Conservation (phyloP, 2,797 vertebrate genomes). For the Oryzias sinensis region DNA sequence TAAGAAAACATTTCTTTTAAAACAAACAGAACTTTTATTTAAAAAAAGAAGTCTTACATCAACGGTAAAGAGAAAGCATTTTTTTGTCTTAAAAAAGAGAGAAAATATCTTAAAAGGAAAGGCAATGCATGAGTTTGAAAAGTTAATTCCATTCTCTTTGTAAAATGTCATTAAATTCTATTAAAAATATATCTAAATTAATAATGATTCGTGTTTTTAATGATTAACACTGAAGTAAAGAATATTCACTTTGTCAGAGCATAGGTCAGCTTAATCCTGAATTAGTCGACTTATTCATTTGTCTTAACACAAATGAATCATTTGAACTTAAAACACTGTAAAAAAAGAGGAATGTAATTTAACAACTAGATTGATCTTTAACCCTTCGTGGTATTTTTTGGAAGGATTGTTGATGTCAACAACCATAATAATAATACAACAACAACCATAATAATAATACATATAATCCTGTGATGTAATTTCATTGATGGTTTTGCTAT, state of each 20-base stretch:
- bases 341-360: slow-evolving; percentile 23
- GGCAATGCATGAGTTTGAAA: too few species aligned
- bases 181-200: too few species aligned
- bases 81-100: too few species aligned
- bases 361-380: slow-evolving; percentile 6
- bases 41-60: too few species aligned
- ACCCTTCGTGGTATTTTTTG: slow-evolving; percentile 16
- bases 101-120: too few species aligned
- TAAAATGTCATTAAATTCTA: too few species aligned
- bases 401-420: neutral
- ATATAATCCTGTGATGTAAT: neutral
- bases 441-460: neutral
- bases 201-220: too few species aligned
- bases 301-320: slow-evolving; percentile 44
- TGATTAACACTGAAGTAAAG: neutral
- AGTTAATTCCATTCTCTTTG: too few species aligned
- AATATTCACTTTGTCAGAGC: slow-evolving; percentile 12
- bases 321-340: slow-evolving; percentile 6
- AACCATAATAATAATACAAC: neutral
- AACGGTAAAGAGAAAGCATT: too few species aligned
- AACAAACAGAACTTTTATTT: too few species aligned
- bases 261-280: slow-evolving; percentile 20
- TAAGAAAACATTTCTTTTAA: too few species aligned
- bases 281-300: slow-evolving; percentile 40
- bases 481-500: neutral